phyloP scores from a whole-genome alignment of 1,140 invertebrate species.

The Eriocheir sinensis region DNA sequence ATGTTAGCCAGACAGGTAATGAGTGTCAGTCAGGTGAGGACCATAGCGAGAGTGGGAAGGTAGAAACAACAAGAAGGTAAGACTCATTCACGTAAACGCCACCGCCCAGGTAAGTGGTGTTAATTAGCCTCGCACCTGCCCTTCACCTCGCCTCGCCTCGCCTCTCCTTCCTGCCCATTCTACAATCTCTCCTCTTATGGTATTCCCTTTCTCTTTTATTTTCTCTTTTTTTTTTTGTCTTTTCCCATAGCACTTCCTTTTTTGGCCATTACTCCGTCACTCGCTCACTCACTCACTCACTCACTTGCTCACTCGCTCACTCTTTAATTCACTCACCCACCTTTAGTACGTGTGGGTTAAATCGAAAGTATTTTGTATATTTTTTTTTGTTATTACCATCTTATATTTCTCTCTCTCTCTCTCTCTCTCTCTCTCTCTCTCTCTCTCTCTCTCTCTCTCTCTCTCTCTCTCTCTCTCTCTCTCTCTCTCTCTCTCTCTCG shows the following conservation, averaged over 20 bases:
- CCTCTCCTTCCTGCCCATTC: not conserved
- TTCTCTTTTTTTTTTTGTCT: not conserved
- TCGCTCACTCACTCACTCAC: not conserved
- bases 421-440: not conserved
- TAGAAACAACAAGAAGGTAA: slow-evolving; percentile 30
- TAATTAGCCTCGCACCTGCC: not conserved
- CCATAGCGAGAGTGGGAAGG: slow-evolving; percentile 40
- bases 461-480: not conserved
- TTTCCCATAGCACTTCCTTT: not conserved
- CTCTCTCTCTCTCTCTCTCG: slow-evolving; percentile 22
- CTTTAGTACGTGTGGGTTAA: too few relatives aligned
- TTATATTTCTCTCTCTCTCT: not conserved
- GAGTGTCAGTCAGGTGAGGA: too few relatives aligned
- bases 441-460: not conserved
- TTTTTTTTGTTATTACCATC: too few relatives aligned
- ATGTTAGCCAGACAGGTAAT: too few relatives aligned
- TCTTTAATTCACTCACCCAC: not conserved
- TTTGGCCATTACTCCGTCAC: not conserved
- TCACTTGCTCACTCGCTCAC: slow-evolving; percentile 27
- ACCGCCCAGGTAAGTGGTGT: not conserved
- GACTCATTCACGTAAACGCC: not conserved
- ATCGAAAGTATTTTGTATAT: too few relatives aligned
- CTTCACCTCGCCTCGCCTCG: not conserved
- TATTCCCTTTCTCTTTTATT: not conserved
- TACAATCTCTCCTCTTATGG: not conserved